phyloP scores from a whole-genome alignment of 2,888 invertebrate genomes.

The Agriopis marginaria region DNA sequence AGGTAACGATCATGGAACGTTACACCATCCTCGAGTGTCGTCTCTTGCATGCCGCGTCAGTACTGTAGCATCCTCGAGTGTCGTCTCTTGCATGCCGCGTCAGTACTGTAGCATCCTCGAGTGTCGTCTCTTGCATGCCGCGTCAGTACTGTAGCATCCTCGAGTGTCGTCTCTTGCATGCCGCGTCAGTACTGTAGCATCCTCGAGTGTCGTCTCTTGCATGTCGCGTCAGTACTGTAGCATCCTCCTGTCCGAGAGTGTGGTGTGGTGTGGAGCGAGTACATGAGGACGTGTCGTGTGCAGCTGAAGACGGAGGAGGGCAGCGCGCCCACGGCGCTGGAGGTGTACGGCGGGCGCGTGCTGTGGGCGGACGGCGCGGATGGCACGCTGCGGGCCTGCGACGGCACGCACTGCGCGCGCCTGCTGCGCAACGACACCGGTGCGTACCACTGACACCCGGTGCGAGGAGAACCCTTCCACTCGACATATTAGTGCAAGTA shows the following conservation, averaged over 20 bases:
- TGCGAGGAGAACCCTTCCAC: neutral
- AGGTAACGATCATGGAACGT: no score
- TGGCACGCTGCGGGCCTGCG: slow-evolving; percentile 87
- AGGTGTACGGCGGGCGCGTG: slow-evolving; percentile 87
- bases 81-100: no score
- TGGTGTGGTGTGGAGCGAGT: slow-evolving; percentile 1
- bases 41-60: no score
- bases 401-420: slow-evolving; percentile 75
- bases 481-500: neutral
- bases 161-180: no score
- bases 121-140: no score
- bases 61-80: no score
- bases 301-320: slow-evolving; percentile 66
- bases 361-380: slow-evolving; percentile 90
- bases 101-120: no score
- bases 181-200: no score
- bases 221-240: no score
- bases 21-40: no score
- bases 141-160: no score
- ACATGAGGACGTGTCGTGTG: neutral
- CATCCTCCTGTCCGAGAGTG: slow-evolving; percentile 18
- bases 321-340: slow-evolving; percentile 87
- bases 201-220: no score
- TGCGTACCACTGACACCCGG: slow-evolving; percentile 40
- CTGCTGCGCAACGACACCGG: slow-evolving; percentile 87